Conservation (phyloP, 64 coral and sea anemone species). For the Actinia equina region DNA sequence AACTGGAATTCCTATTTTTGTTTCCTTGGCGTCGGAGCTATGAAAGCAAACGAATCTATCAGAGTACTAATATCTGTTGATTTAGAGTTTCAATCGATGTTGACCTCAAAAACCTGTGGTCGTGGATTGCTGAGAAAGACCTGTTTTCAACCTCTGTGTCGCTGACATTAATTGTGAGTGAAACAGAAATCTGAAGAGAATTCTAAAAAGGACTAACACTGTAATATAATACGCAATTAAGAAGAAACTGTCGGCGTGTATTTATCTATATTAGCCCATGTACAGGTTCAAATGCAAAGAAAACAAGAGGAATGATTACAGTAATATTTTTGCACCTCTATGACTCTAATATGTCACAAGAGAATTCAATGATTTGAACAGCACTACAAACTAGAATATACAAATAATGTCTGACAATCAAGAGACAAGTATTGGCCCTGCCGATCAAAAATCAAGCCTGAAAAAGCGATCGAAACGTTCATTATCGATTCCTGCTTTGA, state of each 20-base stretch:
- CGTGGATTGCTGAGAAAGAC: not conserved
- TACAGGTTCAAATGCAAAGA: not conserved
- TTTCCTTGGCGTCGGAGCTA: slow-evolving; percentile 14
- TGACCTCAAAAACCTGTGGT: not conserved
- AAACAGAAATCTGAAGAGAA: not conserved
- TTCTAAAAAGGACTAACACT: not conserved
- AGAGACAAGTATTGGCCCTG: not conserved
- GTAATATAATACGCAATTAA: not conserved
- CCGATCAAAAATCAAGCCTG: not conserved
- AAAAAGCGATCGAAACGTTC: slow-evolving; percentile 17
- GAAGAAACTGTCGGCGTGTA: not conserved
- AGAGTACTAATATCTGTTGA: not conserved
- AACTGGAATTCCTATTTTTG: not conserved
- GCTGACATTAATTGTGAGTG: not conserved
- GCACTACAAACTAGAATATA: slow-evolving; percentile 14
- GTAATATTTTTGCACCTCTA: not conserved
- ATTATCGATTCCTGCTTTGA: slow-evolving; percentile 5
- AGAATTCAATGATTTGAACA: slow-evolving; percentile 20
- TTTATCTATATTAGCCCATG: not conserved
- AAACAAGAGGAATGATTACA: not conserved
- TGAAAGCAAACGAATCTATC: not conserved
- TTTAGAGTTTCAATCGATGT: not conserved
- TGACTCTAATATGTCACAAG: not conserved
- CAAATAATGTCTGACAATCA: slow-evolving; percentile 30
- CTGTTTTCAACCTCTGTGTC: slow-evolving; percentile 1